Percentiles rank a stretch among this genome's conserved stretches.
phyloP scores from a whole-genome alignment of 2,888 invertebrate genomes.

The Drosophila lacicola region DNA sequence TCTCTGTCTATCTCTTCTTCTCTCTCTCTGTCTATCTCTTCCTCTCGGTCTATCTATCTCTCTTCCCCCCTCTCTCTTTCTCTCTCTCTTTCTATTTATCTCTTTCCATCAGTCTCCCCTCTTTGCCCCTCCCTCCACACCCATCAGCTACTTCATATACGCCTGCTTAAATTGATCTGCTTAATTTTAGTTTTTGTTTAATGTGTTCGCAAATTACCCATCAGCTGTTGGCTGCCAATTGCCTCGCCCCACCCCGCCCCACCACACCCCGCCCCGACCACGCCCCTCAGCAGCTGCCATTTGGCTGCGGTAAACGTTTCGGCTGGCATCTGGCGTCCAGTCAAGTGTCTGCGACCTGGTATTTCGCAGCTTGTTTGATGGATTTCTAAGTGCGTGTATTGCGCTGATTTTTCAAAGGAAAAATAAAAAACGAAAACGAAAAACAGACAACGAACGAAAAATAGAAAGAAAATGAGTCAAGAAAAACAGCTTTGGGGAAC shows the following conservation, averaged over 20 bases:
- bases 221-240: conserved; percentile 33
- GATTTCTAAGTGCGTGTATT: conserved; percentile 77
- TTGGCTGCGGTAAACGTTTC: conserved; percentile 46
- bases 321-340: conserved; percentile 50
- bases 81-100: not conserved
- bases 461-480: conserved; percentile 3
- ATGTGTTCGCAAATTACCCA: conserved; percentile 22
- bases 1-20: too few relatives aligned
- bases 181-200: conserved; percentile 53
- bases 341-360: conserved; percentile 43
- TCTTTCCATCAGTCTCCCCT: not conserved
- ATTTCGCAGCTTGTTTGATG: conserved; percentile 68
- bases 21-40: too few relatives aligned
- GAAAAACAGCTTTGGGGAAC: conserved; percentile 30
- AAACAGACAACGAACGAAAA: conserved; percentile 5
- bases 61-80: too few relatives aligned
- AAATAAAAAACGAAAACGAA: conserved; percentile 1
- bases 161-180: conserved; percentile 43
- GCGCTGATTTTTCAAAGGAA: conserved; percentile 55
- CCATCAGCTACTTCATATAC: not conserved
- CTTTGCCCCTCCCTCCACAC: not conserved
- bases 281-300: not conserved
- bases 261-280: not conserved
- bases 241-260: conserved; percentile 10
- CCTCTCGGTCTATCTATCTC: too few relatives aligned